Base-by-base conservation (phyloP, 2,113 vertebrate genomes). In the Entelurus aequoreus region DNA sequence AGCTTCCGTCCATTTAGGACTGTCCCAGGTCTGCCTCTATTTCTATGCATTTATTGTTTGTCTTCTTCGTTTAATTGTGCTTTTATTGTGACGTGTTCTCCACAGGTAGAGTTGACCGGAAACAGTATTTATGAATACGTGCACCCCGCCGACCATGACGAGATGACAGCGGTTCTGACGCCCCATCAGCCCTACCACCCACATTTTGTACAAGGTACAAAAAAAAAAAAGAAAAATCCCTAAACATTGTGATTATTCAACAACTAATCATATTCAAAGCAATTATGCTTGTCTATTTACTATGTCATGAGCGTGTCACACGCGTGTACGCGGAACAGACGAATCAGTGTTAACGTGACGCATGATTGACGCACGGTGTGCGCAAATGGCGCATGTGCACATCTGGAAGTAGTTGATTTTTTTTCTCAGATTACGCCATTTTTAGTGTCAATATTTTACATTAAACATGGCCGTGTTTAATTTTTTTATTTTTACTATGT, bases 71-170 rank as follows among this genome's bases (percentile, higher is more conserved):
- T 57, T 44, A n/a, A 56, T 36, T 35, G 5, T 37, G 48, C 68
- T 74, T 44, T 67, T 79, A 64, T 83, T 68, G 62, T 61, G 64
- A 72, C 74, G 65, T 84, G 37, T 82, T 90, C 86, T 89, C 90
- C 88, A 90, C 93, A 99, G 97, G 96, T 99, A 93, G 97, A 99
- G 88, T 91, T 99, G 91, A 99, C 97, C n/a, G 97, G 97, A 78
- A 99, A 99, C 68, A 99, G 97, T 79, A 99, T 99, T 89, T 99
- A 96, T 36, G 97, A 99, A 58, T 98, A 99, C 68, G 95, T 99
- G 74, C 97, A 99, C 70, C 97, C 96, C 0, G 97, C 97, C 1
- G 96, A 98, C 79, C 97, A 99, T 6, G 97, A 99, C 0, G 97
- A 99, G 88, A 97, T 98, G 97, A 98, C 97, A 0, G 96, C 97